Percentiles rank a stretch among this genome's conserved stretches.
Conservation (phyloP, 2,797 vertebrate genomes). For the Acanthopagrus latus region DNA sequence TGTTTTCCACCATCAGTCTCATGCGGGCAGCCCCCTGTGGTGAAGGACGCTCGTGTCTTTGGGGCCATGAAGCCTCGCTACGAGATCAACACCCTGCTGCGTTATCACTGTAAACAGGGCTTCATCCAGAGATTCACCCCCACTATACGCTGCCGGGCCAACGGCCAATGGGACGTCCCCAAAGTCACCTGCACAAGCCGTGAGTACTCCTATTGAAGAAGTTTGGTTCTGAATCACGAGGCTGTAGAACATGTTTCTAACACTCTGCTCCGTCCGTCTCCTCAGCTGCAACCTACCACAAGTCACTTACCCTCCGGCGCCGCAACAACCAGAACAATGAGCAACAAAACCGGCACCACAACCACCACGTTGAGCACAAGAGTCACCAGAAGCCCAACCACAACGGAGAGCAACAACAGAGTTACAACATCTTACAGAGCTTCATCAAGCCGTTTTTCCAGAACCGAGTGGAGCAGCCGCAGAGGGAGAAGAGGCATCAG, state of each 20-base stretch:
- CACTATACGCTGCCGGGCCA: constrained; percentile 91
- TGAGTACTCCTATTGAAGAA: constrained; percentile 80
- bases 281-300: constrained; percentile 93
- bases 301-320: constrained; percentile 85
- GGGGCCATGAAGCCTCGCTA: constrained; percentile 92
- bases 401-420: constrained; percentile 81
- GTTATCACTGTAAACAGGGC: constrained; percentile 94
- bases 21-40: constrained; percentile 88
- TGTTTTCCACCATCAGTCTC: constrained; percentile 54
- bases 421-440: constrained; percentile 51
- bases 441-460: constrained; percentile 15
- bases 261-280: constrained; percentile 48
- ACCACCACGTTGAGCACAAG: constrained; percentile 83
- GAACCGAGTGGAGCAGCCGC: constrained; percentile 17
- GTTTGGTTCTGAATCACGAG: no score
- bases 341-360: constrained; percentile 76
- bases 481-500: constrained; percentile 55
- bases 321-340: constrained; percentile 83
- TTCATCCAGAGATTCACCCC: constrained; percentile 94
- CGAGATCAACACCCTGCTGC: constrained; percentile 92
- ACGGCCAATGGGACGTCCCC: constrained; percentile 93
- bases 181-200: constrained; percentile 93
- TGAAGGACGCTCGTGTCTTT: constrained; percentile 92
- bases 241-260: constrained; percentile 2
- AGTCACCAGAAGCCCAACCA: constrained; percentile 67